These are phyloP conservation scores for Nothobranchius kuhntae DNA, from an alignment of 2,113 vertebrate genomes.

Conservation along the genomic window DNA sequence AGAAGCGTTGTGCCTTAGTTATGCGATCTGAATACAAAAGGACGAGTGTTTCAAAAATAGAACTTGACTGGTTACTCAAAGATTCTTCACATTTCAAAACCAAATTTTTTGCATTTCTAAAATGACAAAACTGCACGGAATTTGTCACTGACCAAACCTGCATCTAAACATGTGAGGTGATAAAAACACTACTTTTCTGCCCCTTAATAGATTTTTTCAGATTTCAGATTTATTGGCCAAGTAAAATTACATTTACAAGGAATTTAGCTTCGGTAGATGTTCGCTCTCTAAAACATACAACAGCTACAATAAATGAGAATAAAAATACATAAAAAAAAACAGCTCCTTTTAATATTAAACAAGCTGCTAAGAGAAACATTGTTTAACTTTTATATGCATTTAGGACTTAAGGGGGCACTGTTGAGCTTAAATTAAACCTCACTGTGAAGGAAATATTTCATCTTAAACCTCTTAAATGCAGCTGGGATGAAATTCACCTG, in stretches of 20 bases:
- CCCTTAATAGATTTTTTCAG: neutral
- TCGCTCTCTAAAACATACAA: too few relatives aligned
- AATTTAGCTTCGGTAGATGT: too few relatives aligned
- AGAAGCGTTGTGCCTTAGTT: too few relatives aligned
- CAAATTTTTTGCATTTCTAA: slow-evolving; percentile 9
- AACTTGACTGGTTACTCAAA: neutral
- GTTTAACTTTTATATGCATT: too few relatives aligned
- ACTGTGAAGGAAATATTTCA: neutral
- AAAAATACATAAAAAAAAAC: too few relatives aligned
- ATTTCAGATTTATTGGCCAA: too few relatives aligned
- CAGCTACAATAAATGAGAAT: too few relatives aligned
- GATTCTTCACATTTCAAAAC: slow-evolving; percentile 3
- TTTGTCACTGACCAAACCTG: slow-evolving; percentile 7
- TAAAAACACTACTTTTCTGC: neutral
- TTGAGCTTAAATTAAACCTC: slow-evolving; percentile 38
- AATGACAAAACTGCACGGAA: slow-evolving; percentile 1
- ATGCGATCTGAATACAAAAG: neutral
- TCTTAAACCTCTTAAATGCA: too few relatives aligned
- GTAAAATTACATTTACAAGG: too few relatives aligned
- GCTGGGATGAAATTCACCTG: too few relatives aligned
- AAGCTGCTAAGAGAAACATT: too few relatives aligned
- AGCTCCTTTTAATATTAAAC: neutral
- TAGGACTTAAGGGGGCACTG: slow-evolving; percentile 34
- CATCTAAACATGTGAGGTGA: neutral
- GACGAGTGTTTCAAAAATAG: slow-evolving; percentile 2